Evolutionary conservation across 1,140 invertebrate species (phyloP), one percentile per base, ranked within the genome.

Genomic region (Drosophila repleta): DNA sequence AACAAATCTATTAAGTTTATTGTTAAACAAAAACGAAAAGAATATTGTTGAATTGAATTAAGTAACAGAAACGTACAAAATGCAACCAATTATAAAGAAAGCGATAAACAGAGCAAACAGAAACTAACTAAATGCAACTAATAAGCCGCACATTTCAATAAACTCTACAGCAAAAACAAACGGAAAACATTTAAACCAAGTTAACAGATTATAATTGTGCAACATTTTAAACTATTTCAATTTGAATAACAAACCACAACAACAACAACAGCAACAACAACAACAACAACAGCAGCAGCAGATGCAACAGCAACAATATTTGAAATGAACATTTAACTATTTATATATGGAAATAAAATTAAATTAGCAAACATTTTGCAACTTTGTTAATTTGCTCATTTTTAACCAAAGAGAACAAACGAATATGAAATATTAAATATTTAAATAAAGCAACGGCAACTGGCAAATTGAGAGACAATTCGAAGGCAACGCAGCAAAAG

Each of bases 311-410:
- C 13, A 51, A 32, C 45, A 60, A 39, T 24, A 62, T 69, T 69
- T 63, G 53, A 62, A 41, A 65, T 32, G 41, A 29, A 56, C 37
- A 41, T 45, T 57, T 43, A 46, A 46, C 26, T 32, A 46, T 49
- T 61, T 24, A 61, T 17, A 32, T 15, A 21, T 39, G 45, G 26
- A 35, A 45, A 7, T 17, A n/a, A 17, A 43, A 43, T 43, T 43
- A 53, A 55, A 43, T 67, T 71, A 58, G 45, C 32, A 52, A 71
- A 35, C 39, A 53, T 39, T 71, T 51, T 51, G 41, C 20, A 60
- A 72, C 63, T 67, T 60, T 60, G 55, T 72, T 71, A 67, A 67
- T 58, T 60, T 72, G 49, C 39, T 72, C 63, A 53, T 55, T 63
- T 66, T 60, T 32, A 57, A 48, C 43, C 39, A 62, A 68, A 32